Base-by-base conservation (phyloP, 1,140 invertebrate species). In the Platyscapa corneri region DNA sequence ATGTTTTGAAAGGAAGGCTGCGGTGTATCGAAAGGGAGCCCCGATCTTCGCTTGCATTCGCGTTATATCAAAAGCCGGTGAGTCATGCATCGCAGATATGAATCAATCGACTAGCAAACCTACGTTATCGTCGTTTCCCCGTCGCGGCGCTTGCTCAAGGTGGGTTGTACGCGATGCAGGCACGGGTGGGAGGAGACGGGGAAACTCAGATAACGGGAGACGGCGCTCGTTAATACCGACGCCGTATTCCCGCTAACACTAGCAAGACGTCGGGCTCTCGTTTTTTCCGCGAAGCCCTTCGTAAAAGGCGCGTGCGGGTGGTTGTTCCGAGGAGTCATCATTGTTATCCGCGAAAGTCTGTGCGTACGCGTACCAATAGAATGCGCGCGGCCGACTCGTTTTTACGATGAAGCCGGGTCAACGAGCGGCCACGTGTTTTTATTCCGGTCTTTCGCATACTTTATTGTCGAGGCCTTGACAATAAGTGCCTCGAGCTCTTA, bases 51-150 rank as follows among this genome's bases (percentile, higher is more conserved):
- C 49, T 2, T 2, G 18, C 8, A 53, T 16, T 53, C 37, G 32
- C 30, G 37, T 53, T 16, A 53, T 12, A 34, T 23, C 20, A 12
- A 7, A 46, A 5, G 18, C 18, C 53, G 0, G 42, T 72, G 83
- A 84, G 64, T 80, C 76, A 84, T 30, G 49, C 12, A 42, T 23
- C 39, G 56, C 32, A 30, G 8, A 77, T 7, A 60, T 84, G 83
- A 84, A 84, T 85, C 83, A 80, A 85, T 85, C 77, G 83, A 20
- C 39, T 27, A 76, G 60, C 53, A 65, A 75, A 75, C 56, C 74
- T 14, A 49, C 60, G 37, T 75, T 27, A 20, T 42, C 37, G 37
- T 6, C 14, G 23, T 46, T 16, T 18, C 49, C 16, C 49, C 49
- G 18, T 16, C 49, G 49, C 49, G 18, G 16, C 49, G 7, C 49